These are phyloP conservation scores for Sorex fumeus DNA, from an alignment of 2,113 vertebrate species.

Conservation along the genomic window DNA sequence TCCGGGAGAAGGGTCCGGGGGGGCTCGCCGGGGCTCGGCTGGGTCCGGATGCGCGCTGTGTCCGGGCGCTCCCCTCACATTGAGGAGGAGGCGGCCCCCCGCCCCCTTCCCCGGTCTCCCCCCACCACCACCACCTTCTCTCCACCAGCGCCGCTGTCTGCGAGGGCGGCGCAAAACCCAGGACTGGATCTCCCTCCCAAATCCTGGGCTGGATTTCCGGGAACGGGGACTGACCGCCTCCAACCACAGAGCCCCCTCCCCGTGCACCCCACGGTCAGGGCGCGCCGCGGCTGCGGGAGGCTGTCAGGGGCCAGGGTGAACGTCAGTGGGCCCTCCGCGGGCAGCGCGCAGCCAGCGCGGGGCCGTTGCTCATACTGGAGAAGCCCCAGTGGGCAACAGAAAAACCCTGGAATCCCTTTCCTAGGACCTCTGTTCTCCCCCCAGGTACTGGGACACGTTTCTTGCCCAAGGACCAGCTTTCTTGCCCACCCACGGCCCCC, in stretches of 20 bases:
- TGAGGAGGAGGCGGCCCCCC: conserved; percentile 82
- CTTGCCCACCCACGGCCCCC: neutral
- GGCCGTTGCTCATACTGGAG: neutral
- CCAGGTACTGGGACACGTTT: neutral
- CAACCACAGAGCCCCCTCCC: conserved; percentile 60
- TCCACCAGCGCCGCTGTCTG: conserved; percentile 76
- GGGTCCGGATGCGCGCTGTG: conserved; percentile 82
- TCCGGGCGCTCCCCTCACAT: conserved; percentile 83
- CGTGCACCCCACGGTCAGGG: neutral
- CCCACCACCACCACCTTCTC: conserved; percentile 75
- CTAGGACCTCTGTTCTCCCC: conserved; percentile 18
- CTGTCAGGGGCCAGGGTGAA: conserved; percentile 11
- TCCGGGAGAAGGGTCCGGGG: conserved; percentile 66
- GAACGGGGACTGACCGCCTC: conserved; percentile 69
- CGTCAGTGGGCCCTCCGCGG: neutral
- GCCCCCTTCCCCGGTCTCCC: conserved; percentile 61
- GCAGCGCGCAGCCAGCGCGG: neutral
- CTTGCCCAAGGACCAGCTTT: neutral
- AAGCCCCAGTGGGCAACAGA: conserved; percentile 28
- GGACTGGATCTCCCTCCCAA: conserved; percentile 84
- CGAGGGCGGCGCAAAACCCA: conserved; percentile 81
- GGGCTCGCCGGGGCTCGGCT: conserved; percentile 79
- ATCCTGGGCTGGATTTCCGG: conserved; percentile 82
- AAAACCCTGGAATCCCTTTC: conserved; percentile 35
- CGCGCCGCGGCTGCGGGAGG: neutral